phyloP scores from a whole-genome alignment of 2,113 vertebrate species.

The Ploceus nigricollis region DNA sequence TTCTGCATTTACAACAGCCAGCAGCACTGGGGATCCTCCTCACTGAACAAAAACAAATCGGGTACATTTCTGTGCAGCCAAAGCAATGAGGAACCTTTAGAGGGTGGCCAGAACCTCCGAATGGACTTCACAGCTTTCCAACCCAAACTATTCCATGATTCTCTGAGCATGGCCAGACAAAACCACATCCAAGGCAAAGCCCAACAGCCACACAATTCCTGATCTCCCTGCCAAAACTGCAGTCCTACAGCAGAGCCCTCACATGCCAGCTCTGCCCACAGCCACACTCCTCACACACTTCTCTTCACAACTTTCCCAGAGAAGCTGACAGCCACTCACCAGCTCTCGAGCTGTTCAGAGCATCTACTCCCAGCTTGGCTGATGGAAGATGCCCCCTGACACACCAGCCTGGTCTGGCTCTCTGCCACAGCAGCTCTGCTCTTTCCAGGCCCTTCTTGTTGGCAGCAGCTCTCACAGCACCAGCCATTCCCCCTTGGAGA shows the following conservation, averaged over 20 bases:
- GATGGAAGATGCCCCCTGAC: not conserved
- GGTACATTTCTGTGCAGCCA: not conserved
- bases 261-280: not conserved
- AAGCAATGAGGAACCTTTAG: not conserved
- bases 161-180: not conserved
- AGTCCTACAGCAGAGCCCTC: not conserved
- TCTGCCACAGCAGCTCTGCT: not conserved
- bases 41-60: not conserved
- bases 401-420: not conserved
- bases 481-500: fast-evolving
- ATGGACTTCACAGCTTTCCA: not conserved
- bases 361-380: not conserved
- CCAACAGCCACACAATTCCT: not conserved
- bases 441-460: fast-evolving
- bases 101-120: not conserved
- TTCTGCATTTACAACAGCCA: not conserved
- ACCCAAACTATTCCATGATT: not conserved
- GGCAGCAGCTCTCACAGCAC: not conserved
- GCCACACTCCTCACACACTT: not conserved
- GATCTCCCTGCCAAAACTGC: not conserved
- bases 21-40: not conserved
- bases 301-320: not conserved
- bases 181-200: not conserved
- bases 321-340: fast-evolving
- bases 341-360: not conserved